Evolutionary conservation across 2,797 vertebrate genomes (phyloP).

Genomic region (Oryzias dopingdopingensis): DNA sequence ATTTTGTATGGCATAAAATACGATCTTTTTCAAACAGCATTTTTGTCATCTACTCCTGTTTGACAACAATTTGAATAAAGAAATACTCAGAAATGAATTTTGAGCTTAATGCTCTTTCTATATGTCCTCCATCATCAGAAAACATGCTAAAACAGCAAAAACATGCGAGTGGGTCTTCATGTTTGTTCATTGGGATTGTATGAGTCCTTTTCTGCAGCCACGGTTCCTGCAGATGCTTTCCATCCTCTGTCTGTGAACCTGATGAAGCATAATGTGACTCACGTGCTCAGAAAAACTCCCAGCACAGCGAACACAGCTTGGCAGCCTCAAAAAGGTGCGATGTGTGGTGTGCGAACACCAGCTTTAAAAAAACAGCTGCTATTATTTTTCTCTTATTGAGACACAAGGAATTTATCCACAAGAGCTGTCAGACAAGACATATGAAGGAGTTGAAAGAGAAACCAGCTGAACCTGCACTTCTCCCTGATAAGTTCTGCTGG

Average conservation of each 20-base stretch:
- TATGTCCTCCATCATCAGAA: not conserved
- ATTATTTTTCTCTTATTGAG: constrained; percentile 6
- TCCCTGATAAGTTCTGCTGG: constrained; percentile 55
- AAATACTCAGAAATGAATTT: no score
- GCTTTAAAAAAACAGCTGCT: not conserved
- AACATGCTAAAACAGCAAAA: constrained; percentile 43
- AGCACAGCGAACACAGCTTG: constrained; percentile 10
- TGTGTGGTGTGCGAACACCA: constrained; percentile 1
- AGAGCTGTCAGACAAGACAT: constrained; percentile 22
- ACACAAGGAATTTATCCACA: constrained; percentile 7
- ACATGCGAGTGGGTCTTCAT: constrained; percentile 26
- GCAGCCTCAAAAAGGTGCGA: constrained; percentile 16
- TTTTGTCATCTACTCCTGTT: no score
- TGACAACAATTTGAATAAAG: no score
- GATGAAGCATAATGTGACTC: constrained; percentile 42
- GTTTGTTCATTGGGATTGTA: constrained; percentile 36
- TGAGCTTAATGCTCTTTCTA: no score
- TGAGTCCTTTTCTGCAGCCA: constrained; percentile 46
- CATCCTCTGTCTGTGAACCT: constrained; percentile 36
- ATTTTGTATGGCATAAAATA: no score
- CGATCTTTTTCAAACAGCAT: no score
- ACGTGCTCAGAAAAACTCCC: constrained; percentile 12
- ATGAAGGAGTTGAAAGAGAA: not conserved
- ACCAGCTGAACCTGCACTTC: constrained; percentile 42
- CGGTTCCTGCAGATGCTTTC: constrained; percentile 57